Evolutionary conservation across 2,113 vertebrate species (phyloP).

Genomic region (Chaetorhynchus papuensis): DNA sequence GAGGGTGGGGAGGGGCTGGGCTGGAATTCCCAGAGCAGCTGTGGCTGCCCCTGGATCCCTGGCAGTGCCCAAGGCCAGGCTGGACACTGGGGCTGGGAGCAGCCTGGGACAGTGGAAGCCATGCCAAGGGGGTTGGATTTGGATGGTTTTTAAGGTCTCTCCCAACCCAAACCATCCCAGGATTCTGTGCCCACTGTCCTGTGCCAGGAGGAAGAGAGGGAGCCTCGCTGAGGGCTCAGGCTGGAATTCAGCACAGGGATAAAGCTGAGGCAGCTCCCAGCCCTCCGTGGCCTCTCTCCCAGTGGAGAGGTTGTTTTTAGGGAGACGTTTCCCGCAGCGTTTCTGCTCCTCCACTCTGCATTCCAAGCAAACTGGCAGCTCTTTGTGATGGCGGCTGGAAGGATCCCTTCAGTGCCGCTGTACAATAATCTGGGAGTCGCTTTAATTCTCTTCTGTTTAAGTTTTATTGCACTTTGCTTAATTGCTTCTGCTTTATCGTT

Average conservation of each 20-base stretch:
- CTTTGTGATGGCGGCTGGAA: background rate
- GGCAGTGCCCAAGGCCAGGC: background rate
- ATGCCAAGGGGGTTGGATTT: too few relatives aligned
- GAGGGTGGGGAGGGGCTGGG: background rate
- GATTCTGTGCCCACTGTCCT: background rate
- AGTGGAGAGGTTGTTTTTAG: background rate
- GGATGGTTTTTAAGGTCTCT: background rate
- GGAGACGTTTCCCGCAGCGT: background rate
- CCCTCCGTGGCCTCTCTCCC: background rate
- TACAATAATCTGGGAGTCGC: background rate
- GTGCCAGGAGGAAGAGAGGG: too few relatives aligned
- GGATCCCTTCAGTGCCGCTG: background rate
- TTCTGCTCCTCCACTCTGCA: background rate
- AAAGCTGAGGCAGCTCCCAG: background rate
- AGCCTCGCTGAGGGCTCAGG: background rate
- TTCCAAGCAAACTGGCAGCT: background rate
- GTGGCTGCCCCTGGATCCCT: background rate
- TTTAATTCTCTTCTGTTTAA: conserved; percentile 10
- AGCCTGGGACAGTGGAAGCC: background rate
- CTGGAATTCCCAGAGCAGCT: background rate
- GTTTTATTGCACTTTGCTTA: conserved; percentile 37
- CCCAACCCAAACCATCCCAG: background rate
- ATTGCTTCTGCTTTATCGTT: conserved; percentile 46
- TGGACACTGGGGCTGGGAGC: background rate
- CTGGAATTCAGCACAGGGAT: background rate